phyloP scores from a whole-genome alignment of 2,113 vertebrate genomes.

The Chrysemys picta region DNA sequence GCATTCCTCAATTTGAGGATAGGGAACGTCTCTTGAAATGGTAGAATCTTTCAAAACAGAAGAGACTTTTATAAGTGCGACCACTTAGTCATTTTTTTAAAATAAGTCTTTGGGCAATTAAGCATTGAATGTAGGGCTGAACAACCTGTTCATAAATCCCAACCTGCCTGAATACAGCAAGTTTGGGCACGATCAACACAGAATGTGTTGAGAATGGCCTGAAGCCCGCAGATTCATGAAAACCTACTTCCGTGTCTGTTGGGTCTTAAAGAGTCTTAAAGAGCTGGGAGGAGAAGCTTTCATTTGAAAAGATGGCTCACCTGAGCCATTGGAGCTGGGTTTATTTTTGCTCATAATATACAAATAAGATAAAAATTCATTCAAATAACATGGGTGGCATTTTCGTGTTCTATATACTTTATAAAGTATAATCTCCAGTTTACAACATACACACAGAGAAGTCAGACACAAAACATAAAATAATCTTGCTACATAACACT shows the following conservation, averaged over 20 bases:
- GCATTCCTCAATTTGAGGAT: neutral
- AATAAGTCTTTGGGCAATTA: conserved; percentile 65
- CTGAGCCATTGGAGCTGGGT: conserved; percentile 7
- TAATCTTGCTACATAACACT: neutral
- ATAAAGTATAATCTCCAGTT: neutral
- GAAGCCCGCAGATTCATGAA: conserved; percentile 59
- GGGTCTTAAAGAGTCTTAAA: conserved; percentile 18
- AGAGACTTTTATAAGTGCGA: conserved; percentile 10
- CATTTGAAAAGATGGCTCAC: conserved; percentile 50
- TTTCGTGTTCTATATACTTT: neutral
- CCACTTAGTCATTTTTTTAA: conserved; percentile 48
- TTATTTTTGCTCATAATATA: conserved; percentile 53
- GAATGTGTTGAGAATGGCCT: conserved; percentile 53
- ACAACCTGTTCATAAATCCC: conserved; percentile 69
- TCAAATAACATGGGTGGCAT: conserved; percentile 23
- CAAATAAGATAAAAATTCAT: conserved; percentile 9
- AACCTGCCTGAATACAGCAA: conserved; percentile 66
- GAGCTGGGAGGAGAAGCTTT: neutral
- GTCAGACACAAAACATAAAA: neutral
- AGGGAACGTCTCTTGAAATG: conserved; percentile 19
- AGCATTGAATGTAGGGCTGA: conserved; percentile 69
- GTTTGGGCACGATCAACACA: conserved; percentile 60
- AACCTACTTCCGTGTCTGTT: conserved; percentile 58
- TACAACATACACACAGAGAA: neutral
- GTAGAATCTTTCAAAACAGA: conserved; percentile 14